Evolutionary conservation across 2,888 invertebrate genomes (phyloP), one percentile per base, ranked within the genome.

Genomic region (Notocelia uddmanniana): DNA sequence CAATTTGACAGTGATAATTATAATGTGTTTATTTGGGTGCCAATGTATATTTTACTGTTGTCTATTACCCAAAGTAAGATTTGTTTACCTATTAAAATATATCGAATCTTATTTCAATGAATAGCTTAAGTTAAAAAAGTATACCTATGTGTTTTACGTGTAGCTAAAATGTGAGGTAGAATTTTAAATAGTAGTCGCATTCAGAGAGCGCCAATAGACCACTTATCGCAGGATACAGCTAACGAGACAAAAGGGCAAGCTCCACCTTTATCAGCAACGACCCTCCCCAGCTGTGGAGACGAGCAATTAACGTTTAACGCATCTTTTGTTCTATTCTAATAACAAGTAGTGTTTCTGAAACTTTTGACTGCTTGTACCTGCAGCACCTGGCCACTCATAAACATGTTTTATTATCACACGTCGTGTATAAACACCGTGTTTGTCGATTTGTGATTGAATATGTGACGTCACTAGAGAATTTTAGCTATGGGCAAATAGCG

Each of bases 301-400:
- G 64, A 52, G 52, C 70, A 59, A 70, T 58, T 64, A 70, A n/a
- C 37, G 50, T n/a, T 3, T 58, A 59, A 45, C 52, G 50, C 52
- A 45, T 41, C 37, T 34, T 50, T 50, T 55, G 31, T 55, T 21
- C 50, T 26, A 54, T 55, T 21, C 50, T 26, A 54, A 19, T 26
- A 41, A 13, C 48, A 58, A 67, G 69, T 69, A 75, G 66, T 68
- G 73, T 59, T 68, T 68, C 74, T 79, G 76, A 63, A 74, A 73
- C 68, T 63, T 76, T 76, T 81, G 79, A 77, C 78, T 78, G 79
- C 81, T 75, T 73, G 80, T 74, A 79, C n/a, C n/a, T n/a, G n/a
- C 78, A 74, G 78, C 81, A 75, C 79, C 69, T 77, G 75, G 73
- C 80, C 76, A 79, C 84, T 82, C 83, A 41, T 1, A 11, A 5